A percentile compares a stretch with the other conserved stretches of the same genome.
Conservation (phyloP, 2,113 vertebrate species). For the Terrapene triunguis region DNA sequence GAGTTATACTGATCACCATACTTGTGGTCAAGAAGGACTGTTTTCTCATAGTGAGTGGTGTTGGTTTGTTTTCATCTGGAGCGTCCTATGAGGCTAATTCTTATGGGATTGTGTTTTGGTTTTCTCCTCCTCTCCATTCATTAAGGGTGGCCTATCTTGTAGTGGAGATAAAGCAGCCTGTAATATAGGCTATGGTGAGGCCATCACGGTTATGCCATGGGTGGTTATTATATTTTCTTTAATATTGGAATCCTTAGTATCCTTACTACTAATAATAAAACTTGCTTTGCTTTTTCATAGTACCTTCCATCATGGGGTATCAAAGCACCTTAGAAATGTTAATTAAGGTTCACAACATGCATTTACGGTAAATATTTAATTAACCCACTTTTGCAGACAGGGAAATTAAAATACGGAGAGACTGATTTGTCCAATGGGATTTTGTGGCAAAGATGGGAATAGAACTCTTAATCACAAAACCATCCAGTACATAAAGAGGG, state of each 20-base stretch:
- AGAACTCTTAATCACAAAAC: background rate
- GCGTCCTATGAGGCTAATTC: background rate
- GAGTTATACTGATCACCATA: background rate
- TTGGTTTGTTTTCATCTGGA: background rate
- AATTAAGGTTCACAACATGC: background rate
- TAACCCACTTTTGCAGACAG: background rate
- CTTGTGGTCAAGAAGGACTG: background rate
- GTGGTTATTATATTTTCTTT: background rate
- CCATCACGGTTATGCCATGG: background rate
- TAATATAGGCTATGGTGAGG: background rate
- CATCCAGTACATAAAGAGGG: background rate
- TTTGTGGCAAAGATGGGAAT: background rate
- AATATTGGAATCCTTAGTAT: background rate
- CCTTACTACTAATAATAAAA: background rate
- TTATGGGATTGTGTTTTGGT: background rate
- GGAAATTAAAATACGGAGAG: background rate
- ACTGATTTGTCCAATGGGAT: background rate
- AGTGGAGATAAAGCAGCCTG: background rate
- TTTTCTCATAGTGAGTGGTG: background rate
- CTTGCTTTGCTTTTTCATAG: constrained; percentile 18
- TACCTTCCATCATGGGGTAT: background rate
- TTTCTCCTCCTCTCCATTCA: background rate
- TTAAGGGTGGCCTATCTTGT: background rate
- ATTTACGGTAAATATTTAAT: background rate
- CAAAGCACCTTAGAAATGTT: background rate